Evolutionary conservation across 2,797 vertebrate species (phyloP).

Genomic region (Morelia viridis): DNA sequence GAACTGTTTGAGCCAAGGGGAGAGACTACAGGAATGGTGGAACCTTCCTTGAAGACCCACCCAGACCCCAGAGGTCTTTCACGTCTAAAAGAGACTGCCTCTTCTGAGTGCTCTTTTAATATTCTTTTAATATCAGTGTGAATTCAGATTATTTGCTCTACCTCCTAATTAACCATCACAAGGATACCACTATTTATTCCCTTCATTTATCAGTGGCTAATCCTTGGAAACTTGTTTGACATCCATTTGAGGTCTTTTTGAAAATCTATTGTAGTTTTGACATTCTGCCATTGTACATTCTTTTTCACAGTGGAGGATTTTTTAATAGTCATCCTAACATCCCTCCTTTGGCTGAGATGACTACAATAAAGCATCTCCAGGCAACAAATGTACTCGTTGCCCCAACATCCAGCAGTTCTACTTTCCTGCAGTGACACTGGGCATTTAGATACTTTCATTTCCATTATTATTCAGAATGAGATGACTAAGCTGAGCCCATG

Average conservation of each 20-base stretch:
- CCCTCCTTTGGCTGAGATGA: neutral
- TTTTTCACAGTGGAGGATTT: neutral
- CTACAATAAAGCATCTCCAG: neutral
- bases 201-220: neutral
- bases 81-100: neutral
- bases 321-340: slow-evolving; percentile 11
- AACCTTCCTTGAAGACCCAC: no score
- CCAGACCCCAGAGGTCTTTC: neutral
- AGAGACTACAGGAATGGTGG: no score
- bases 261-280: neutral
- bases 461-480: slow-evolving; percentile 34
- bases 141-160: neutral
- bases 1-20: neutral
- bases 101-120: neutral
- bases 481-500: slow-evolving; percentile 30
- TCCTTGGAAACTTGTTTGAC: neutral
- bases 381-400: slow-evolving; percentile 7
- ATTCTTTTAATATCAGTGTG: no score
- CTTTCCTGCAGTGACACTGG: neutral
- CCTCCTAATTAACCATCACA: neutral
- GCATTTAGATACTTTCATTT: slow-evolving; percentile 57
- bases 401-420: slow-evolving; percentile 7
- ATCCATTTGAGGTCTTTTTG: neutral
- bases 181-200: neutral
- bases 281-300: neutral